Percentiles rank a stretch among this genome's conserved stretches.
phyloP scores from a whole-genome alignment of 2,113 vertebrate species.

The Neofelis nebulosa region DNA sequence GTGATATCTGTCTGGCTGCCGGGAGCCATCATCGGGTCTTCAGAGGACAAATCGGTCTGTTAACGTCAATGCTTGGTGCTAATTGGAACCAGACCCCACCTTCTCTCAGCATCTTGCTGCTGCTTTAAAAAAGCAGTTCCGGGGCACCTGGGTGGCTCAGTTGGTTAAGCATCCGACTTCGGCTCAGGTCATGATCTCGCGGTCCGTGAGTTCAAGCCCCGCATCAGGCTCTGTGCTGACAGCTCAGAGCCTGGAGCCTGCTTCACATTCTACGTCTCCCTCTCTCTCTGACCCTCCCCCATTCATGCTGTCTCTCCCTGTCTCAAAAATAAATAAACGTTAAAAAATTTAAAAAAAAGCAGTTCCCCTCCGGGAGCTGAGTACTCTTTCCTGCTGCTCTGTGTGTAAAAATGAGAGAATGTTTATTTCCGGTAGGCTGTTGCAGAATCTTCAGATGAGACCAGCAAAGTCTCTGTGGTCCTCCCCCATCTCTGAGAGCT shows the following conservation, averaged over 20 bases:
- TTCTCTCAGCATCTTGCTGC: not conserved
- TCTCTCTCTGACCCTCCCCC: too few relatives aligned
- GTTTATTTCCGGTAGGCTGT: not conserved
- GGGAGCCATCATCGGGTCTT: conserved; percentile 42
- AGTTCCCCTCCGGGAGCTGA: not conserved
- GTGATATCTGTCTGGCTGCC: not conserved
- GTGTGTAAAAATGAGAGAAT: not conserved
- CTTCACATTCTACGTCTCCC: too few relatives aligned
- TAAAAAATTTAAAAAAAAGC: too few relatives aligned
- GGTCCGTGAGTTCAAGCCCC: too few relatives aligned
- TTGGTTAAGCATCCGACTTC: too few relatives aligned
- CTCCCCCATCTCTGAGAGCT: not conserved
- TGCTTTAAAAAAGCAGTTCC: not conserved
- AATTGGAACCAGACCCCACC: conserved; percentile 40
- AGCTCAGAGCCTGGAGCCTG: too few relatives aligned
- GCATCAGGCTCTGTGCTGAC: too few relatives aligned
- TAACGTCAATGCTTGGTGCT: conserved; percentile 19
- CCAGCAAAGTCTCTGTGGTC: not conserved
- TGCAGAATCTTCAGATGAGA: not conserved
- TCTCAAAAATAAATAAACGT: too few relatives aligned
- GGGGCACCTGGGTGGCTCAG: too few relatives aligned
- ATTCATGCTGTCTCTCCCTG: too few relatives aligned
- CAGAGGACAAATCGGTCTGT: conserved; percentile 9
- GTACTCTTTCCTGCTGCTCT: not conserved
- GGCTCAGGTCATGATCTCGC: too few relatives aligned